Conservation (phyloP, 2,797 vertebrate species). For the Choloepus didactylus region DNA sequence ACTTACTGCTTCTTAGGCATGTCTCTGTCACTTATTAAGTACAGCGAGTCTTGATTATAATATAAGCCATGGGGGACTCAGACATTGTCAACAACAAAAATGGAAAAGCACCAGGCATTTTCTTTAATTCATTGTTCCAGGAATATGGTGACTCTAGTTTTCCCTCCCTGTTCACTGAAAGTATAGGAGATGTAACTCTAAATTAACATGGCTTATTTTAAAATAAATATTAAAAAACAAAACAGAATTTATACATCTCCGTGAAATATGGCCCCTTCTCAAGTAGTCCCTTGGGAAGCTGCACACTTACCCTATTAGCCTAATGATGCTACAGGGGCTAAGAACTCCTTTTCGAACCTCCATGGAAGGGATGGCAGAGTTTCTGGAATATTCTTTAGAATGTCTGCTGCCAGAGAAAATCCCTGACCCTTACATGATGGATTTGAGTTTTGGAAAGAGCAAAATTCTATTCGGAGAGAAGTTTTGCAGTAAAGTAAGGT, state of each 20-base stretch:
- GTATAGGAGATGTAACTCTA: not conserved
- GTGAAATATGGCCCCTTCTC: not conserved
- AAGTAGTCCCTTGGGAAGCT: not conserved
- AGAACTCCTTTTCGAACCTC: not conserved
- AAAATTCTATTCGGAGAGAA: slow-evolving; percentile 60
- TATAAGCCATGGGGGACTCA: not conserved
- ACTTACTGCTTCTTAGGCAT: not conserved
- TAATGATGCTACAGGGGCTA: not conserved
- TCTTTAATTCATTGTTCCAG: not conserved
- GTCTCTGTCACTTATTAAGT: not conserved
- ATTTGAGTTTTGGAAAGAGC: slow-evolving; percentile 56
- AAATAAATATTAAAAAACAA: not conserved
- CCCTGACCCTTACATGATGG: slow-evolving; percentile 12
- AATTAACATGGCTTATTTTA: not conserved
- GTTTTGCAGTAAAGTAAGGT: slow-evolving; percentile 42
- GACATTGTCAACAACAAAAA: not conserved
- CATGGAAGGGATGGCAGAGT: not conserved
- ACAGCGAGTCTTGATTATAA: not conserved
- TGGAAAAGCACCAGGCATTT: not conserved
- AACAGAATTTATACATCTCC: not conserved
- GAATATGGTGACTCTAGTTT: not conserved
- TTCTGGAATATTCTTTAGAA: not conserved
- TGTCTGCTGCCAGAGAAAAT: slow-evolving; percentile 26
- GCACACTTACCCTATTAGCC: not conserved
- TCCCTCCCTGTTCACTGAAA: not conserved